Conservation (phyloP, 1,140 invertebrate species). For the Acromyrmex echinatior region DNA sequence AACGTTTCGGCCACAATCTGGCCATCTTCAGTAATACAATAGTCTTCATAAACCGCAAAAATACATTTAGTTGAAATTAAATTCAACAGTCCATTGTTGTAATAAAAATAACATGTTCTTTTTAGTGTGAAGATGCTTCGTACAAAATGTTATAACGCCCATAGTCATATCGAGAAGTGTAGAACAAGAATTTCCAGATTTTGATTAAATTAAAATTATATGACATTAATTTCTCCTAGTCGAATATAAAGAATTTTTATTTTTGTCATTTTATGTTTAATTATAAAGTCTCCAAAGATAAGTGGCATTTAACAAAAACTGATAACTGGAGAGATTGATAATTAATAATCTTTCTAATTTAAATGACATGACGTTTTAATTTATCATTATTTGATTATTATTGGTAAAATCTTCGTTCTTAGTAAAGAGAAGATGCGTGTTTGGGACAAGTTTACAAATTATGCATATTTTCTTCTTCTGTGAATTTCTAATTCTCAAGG, state of each 20-base stretch:
- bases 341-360: neutral
- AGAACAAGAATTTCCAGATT: no score
- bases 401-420: neutral
- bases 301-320: neutral
- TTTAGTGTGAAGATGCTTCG: no score
- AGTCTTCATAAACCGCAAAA: no score
- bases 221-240: no score
- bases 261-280: neutral
- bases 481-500: neutral
- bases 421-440: neutral
- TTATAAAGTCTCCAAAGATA: neutral
- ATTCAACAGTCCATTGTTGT: no score
- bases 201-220: no score
- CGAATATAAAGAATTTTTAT: neutral
- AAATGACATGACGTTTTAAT: neutral
- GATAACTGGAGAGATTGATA: neutral
- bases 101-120: no score
- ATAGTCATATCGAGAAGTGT: no score
- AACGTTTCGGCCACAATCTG: no score
- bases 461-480: neutral
- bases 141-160: no score
- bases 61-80: no score
- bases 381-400: neutral
- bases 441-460: neutral
- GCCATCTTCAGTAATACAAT: no score